Base-by-base conservation (phyloP, 2,888 invertebrate genomes). In the Rhaphigaster nebulosa region DNA sequence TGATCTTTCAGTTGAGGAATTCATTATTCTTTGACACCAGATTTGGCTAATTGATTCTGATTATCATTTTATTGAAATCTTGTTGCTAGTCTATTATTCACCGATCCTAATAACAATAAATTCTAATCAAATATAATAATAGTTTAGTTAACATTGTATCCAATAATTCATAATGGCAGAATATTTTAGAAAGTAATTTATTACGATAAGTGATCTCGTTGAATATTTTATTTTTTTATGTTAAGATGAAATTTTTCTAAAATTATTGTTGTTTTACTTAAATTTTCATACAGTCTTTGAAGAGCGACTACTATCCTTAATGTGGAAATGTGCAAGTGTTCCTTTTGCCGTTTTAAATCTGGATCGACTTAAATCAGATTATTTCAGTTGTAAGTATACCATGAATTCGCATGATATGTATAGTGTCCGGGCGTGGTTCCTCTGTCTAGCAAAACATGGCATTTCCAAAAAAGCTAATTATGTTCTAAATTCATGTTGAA, bases 261-360 rank as follows among this genome's bases (percentile, higher is more conserved):
- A 84, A 45, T 84, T n/a, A 45, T 84, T 84, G 34, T 92, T 70
- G 65, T 34, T 87, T 84, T 89, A 87, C 65, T 88, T 84, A 56
- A 88, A 88, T 88, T 88, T 88, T 18, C 26, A 88, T 56, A 91
- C 41, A 54, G 23, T 34, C 26, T 12, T 45, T 84, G 84, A 56
- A 54, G 88, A 38, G 15, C 26, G 38, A 76, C 29, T 18, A 26
- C 34, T 76, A 34, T 52, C n/a, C 89, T 6, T 50, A 10, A 26
- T 41, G 41, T 23, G 80, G 41, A 80, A 38, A 41, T 41, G 45
- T 84, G 45, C 45, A n/a, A 41, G 12, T 45, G 45, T 50, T 45
- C 6, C 45, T 5, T 84, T 50, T 50, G 41, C 84, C 12, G 15
- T 84, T 26, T 45, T 45, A 20, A n/a, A 15, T 18, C 45, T n/a